A percentile compares a stretch with the other conserved stretches of the same genome.
Conservation (phyloP, 2,888 invertebrate genomes). For the Chrysolina oricalcia region DNA sequence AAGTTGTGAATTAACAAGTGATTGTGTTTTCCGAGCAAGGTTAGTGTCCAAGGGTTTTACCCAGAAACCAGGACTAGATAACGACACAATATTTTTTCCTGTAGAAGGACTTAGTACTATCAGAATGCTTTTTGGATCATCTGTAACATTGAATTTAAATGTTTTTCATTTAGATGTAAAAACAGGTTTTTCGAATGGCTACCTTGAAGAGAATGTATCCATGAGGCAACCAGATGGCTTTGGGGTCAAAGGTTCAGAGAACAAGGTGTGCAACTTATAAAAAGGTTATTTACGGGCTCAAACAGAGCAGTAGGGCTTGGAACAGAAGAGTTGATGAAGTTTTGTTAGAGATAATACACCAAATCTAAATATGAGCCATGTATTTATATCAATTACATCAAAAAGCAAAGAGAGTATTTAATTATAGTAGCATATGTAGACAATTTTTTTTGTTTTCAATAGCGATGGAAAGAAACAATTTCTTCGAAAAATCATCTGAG, state of each 20-base stretch:
- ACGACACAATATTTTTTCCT: neutral
- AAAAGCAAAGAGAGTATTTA: neutral
- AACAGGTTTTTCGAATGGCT: neutral
- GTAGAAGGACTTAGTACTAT: neutral
- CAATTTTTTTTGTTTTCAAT: constrained; percentile 52
- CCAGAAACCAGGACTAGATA: neutral
- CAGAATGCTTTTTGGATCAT: neutral
- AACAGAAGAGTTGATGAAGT: no score
- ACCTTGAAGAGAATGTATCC: neutral
- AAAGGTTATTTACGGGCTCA: no score
- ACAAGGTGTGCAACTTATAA: no score
- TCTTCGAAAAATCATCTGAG: constrained; percentile 44
- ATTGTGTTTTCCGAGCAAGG: neutral
- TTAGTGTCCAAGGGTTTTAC: neutral
- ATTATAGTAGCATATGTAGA: constrained; percentile 43
- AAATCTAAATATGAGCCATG: neutral
- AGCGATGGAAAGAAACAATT: constrained; percentile 40
- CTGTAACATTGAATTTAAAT: neutral
- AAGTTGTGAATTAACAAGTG: neutral
- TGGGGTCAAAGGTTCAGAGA: no score
- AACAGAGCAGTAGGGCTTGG: no score
- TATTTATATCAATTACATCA: constrained; percentile 20
- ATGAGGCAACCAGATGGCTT: no score
- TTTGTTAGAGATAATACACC: no score
- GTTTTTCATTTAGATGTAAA: neutral